A percentile compares a stretch with the other conserved stretches of the same genome.
Conservation (phyloP, 2,888 invertebrate species). For the Agrochola litura region DNA sequence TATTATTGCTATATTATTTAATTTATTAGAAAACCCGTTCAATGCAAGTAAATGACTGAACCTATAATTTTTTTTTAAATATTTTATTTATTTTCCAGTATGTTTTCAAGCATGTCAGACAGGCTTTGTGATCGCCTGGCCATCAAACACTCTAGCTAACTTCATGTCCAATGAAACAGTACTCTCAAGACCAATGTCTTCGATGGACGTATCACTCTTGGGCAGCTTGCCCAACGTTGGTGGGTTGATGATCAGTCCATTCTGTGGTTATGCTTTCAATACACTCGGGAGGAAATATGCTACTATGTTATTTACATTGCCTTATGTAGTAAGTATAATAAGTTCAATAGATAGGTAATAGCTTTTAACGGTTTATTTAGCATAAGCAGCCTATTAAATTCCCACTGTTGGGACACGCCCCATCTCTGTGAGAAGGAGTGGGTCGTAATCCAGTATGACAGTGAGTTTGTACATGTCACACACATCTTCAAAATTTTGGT, state of each 20-base stretch:
- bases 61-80: no score
- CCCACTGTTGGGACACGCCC: no score
- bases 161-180: conserved; percentile 83
- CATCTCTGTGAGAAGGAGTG: no score
- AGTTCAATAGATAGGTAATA: no score
- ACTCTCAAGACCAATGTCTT: conserved; percentile 77
- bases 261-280: conserved; percentile 81
- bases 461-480: no score
- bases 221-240: conserved; percentile 84
- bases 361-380: no score
- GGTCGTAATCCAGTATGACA: no score
- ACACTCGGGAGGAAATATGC: conserved; percentile 83
- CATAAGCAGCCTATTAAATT: no score
- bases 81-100: conserved; percentile 72
- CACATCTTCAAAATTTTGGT: no score
- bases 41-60: no score
- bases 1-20: no score
- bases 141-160: conserved; percentile 81
- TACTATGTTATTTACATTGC: conserved; percentile 82
- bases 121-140: conserved; percentile 84
- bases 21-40: no score
- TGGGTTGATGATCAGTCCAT: conserved; percentile 79
- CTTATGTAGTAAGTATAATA: conserved; percentile 79
- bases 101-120: conserved; percentile 80
- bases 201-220: conserved; percentile 80